Conservation (phyloP, 1,140 invertebrate species). For the Zaprionus capensis region DNA sequence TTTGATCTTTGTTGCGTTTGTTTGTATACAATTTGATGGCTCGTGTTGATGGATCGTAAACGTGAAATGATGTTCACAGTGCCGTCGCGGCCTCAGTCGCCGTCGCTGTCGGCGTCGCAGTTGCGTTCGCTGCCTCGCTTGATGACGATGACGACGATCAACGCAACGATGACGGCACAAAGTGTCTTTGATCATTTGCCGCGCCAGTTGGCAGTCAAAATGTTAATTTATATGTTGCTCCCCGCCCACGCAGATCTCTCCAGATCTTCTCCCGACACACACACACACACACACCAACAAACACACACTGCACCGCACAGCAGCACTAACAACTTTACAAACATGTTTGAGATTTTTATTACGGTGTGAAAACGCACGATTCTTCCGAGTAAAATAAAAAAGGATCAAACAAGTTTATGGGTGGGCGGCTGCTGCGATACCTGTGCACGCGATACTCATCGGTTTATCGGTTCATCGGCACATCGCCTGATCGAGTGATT, state of each 20-base stretch:
- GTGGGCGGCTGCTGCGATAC: slow-evolving; percentile 54
- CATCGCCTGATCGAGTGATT: slow-evolving; percentile 60
- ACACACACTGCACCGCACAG: slow-evolving; percentile 31
- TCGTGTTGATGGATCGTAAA: slow-evolving; percentile 84
- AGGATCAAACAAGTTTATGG: slow-evolving; percentile 82
- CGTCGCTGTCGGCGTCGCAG: neutral
- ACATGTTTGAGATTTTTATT: slow-evolving; percentile 83
- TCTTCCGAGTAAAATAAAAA: slow-evolving; percentile 68
- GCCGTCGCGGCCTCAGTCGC: slow-evolving; percentile 36
- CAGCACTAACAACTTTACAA: slow-evolving; percentile 79
- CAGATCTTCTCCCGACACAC: slow-evolving; percentile 8
- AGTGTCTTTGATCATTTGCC: slow-evolving; percentile 80
- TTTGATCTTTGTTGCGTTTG: slow-evolving; percentile 83
- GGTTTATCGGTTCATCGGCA: slow-evolving; percentile 26
- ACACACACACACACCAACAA: slow-evolving; percentile 29
- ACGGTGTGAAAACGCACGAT: slow-evolving; percentile 77
- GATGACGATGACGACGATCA: slow-evolving; percentile 71
- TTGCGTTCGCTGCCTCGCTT: slow-evolving; percentile 9
- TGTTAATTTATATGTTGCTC: slow-evolving; percentile 80
- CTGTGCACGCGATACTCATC: slow-evolving; percentile 34
- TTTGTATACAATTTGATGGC: slow-evolving; percentile 84
- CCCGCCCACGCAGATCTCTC: slow-evolving; percentile 50
- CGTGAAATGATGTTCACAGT: slow-evolving; percentile 77
- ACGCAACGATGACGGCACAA: slow-evolving; percentile 79
- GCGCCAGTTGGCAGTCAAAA: slow-evolving; percentile 83